Percentiles rank a stretch among this genome's conserved stretches.
Evolutionary conservation across 2,888 invertebrate species (phyloP).

Genomic region (Onthophagus sagittarius): DNA sequence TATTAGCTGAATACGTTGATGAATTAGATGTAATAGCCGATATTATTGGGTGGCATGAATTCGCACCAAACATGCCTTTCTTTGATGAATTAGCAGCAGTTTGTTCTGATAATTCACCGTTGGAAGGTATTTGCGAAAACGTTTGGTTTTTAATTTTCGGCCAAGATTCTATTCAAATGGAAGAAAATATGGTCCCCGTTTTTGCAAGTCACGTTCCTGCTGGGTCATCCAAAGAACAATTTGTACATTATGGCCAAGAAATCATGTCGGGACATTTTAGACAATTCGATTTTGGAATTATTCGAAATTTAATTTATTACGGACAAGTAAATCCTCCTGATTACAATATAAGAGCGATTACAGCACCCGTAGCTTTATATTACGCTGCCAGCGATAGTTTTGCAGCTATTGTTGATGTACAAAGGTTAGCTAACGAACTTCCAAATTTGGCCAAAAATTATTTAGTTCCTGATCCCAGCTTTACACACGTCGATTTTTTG

Average conservation of each 20-base stretch:
- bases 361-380: conserved; percentile 45
- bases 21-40: conserved; percentile 33
- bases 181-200: conserved; percentile 38
- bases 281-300: conserved; percentile 21
- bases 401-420: conserved; percentile 52
- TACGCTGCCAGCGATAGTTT: conserved; percentile 49
- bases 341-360: conserved; percentile 42
- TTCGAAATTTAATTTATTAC: conserved; percentile 32
- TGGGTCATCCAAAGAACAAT: conserved; percentile 31
- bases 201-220: conserved; percentile 31
- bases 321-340: conserved; percentile 39
- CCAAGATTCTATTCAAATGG: conserved; percentile 55
- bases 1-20: conserved; percentile 3
- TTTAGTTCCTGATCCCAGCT: conserved; percentile 31
- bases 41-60: conserved; percentile 56
- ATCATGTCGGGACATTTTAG: conserved; percentile 21
- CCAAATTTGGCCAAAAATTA: conserved; percentile 42
- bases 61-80: conserved; percentile 57
- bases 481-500: conserved; percentile 52
- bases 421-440: conserved; percentile 50
- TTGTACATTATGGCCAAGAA: conserved; percentile 31
- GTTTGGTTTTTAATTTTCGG: conserved; percentile 63
- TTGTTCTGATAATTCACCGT: conserved; percentile 55
- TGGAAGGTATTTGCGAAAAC: conserved; percentile 60
- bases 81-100: conserved; percentile 51